Conservation (phyloP, 2,888 invertebrate genomes). For the Limnephilus auricula region DNA sequence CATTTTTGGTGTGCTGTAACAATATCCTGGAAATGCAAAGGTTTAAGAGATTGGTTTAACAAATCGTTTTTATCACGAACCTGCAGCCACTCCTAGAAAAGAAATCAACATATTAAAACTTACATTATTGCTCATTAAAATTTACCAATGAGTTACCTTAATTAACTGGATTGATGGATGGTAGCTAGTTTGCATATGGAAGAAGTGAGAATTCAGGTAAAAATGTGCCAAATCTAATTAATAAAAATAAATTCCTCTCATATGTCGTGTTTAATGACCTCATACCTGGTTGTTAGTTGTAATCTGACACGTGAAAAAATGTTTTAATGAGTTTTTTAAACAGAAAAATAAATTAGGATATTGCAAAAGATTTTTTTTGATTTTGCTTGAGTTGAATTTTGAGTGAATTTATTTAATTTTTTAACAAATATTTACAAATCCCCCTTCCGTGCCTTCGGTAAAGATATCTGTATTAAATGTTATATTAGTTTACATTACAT, state of each 20-base stretch:
- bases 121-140: constrained; percentile 14
- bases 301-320: background rate
- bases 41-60: background rate
- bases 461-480: background rate
- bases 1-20: background rate
- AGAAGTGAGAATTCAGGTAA: background rate
- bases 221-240: constrained; percentile 28
- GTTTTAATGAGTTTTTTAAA: background rate
- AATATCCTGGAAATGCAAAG: background rate
- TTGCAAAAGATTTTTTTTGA: background rate
- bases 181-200: constrained; percentile 4
- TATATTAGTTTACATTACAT: background rate
- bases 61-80: background rate
- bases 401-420: too few relatives aligned
- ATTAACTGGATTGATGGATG: constrained; percentile 41
- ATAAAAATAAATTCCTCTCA: constrained; percentile 38
- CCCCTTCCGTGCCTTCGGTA: background rate
- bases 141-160: background rate
- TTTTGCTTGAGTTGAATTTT: too few relatives aligned
- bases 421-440: too few relatives aligned
- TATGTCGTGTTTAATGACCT: constrained; percentile 26
- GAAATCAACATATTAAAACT: background rate
- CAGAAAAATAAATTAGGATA: background rate
- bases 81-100: background rate
- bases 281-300: constrained; percentile 8